Base-by-base conservation (phyloP, 1,140 invertebrate species). In the Meloidogyne exigua region DNA sequence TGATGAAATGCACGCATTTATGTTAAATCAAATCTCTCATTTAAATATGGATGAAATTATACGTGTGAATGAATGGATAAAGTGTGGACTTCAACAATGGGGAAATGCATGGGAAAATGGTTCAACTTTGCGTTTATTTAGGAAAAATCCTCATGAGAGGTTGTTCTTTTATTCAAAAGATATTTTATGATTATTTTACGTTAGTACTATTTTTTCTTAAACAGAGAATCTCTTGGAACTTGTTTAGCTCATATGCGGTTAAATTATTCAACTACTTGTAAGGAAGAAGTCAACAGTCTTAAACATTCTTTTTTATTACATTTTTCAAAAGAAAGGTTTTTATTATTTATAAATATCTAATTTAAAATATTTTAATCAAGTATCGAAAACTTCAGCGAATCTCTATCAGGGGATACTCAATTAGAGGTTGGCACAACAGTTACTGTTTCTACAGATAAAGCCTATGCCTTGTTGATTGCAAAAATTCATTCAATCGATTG, bases 161-260 rank as follows among this genome's bases (percentile, higher is more conserved):
- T 78, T 26, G 18, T 39, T 44, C n/a, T 26, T 2, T 64, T 23
- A 39, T 13, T 78, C 13, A 36, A 21, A 28, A 36, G 0, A n/a
- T 15, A 42, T 18, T 39, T 39, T 39, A 39, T 9, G 3, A 39
- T 10, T 4, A 9, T 39, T 39, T 39, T 39, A 25, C 3, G 26
- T 28, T 65, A 57, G 11, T 13, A 18, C 23, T 49, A 25, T 76
- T 76, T 76, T 9, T n/a, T 32, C 13, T 62, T 15, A 18, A 77
- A 57, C 9, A 78, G 76, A 25, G 72, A 78, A 49, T 13, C 32
- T 9, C 12, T 44, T 21, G 76, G 76, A 39, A 65, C 57, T 13
- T 78, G 76, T 72, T 66, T 78, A 21, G 76, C 76, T 4, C 28
- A 78, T 67, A 78, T 78, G 74, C 42, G 44, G 15, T 64, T 78